Base-by-base conservation (phyloP, 2,113 vertebrate species). In the Dipodomys merriami region DNA sequence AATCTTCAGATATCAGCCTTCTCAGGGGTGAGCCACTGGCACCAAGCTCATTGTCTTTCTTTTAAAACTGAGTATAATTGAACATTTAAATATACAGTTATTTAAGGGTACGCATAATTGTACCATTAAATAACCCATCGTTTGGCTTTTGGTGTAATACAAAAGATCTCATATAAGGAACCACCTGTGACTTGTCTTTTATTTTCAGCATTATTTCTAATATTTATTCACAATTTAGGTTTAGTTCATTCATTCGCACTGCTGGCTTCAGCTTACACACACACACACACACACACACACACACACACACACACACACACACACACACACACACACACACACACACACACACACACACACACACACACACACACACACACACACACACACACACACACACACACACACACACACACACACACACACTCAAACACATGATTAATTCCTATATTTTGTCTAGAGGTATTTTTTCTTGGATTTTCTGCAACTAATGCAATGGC, bases 81-180 rank as follows among this genome's bases (percentile, higher is more conserved):
- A 57, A 57, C 12, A 57, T 16, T 57, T 57, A 57, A 57, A 57
- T 11, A 16, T 57, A 57, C 15, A 57, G 15, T 57, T 57, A 57
- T 83, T 85, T 64, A 64, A 64, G 23, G 7, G 3, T 39, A 67
- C 7, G 46, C 53, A 7, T 25, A 44, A 83, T 71, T 68, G 23
- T 68, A n/a, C 49, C 12, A 13, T 53, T 86, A 64, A 80, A n/a
- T 80, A 91, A 62, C 53, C 72, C 25, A 15, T 39, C n/a, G 1
- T 65, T 92, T 90, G 23, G 44, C 76, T 94, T 77, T 74, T 60
- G 83, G 7, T 94, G 20, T 86, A n/a, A 49, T 73, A 68, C 60
- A 72, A 65, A 69, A 76, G 9, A 12, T 68, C 15, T 88, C 15
- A 68, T 44, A 64, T 44, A 19, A 68, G 7, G 39, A 69, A 23